Evolutionary conservation across 2,113 vertebrate genomes (phyloP).

Genomic region (Carassius auratus): DNA sequence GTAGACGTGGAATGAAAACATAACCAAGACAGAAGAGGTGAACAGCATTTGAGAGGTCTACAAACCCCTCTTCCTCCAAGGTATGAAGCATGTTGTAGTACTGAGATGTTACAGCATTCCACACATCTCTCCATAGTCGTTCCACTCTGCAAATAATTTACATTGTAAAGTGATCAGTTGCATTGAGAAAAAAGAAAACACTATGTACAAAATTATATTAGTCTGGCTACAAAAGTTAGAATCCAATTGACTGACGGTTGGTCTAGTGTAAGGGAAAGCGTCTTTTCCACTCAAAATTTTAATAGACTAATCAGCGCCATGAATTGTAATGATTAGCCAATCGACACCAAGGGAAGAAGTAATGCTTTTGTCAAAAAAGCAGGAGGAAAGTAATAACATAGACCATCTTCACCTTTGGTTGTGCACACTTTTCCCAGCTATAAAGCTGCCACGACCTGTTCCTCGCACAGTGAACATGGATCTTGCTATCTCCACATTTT

Average conservation of each 20-base stretch:
- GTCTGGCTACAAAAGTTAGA: background rate
- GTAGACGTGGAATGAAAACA: constrained; percentile 35
- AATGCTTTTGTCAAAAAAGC: background rate
- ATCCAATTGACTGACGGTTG: background rate
- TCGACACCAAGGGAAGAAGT: background rate
- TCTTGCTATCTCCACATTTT: too few species aligned
- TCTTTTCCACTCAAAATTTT: background rate
- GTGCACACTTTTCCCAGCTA: too few species aligned
- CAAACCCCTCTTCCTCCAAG: constrained; percentile 41
- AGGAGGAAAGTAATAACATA: background rate
- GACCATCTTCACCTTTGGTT: background rate
- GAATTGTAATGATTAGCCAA: background rate
- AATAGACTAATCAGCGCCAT: background rate
- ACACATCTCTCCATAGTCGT: constrained; percentile 4
- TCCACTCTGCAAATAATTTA: background rate
- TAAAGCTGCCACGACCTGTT: too few species aligned
- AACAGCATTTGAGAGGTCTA: constrained; percentile 33
- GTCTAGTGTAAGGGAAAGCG: background rate
- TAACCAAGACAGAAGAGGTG: constrained; percentile 43
- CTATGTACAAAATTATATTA: background rate
- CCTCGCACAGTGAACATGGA: too few species aligned
- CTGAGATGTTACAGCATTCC: constrained; percentile 75
- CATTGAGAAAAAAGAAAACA: background rate
- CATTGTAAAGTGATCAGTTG: too few species aligned
- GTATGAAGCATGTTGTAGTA: constrained; percentile 90